Conservation (phyloP, 2,113 vertebrate species). For the Silurus glanis region DNA sequence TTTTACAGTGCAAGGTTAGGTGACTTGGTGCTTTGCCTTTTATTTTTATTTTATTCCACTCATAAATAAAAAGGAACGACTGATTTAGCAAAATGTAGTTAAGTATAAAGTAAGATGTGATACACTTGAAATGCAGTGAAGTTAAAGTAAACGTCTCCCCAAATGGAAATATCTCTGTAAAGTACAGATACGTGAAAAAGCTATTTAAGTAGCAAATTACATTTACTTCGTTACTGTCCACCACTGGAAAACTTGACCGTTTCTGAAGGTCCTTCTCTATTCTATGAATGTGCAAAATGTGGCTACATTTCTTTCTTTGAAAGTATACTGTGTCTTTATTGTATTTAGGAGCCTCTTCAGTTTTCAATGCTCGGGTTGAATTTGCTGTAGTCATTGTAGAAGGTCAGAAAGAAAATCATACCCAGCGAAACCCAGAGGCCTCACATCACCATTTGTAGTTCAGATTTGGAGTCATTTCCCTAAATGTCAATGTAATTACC, state of each 20-base stretch:
- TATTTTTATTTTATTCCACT: too few relatives aligned
- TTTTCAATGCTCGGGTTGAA: background rate
- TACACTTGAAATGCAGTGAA: too few relatives aligned
- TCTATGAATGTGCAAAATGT: background rate
- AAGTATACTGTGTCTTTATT: background rate
- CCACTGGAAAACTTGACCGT: background rate
- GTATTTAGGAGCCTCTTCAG: background rate
- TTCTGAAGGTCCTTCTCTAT: background rate
- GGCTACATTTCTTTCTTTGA: background rate
- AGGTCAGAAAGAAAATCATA: conserved; percentile 15
- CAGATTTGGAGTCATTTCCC: conserved; percentile 38
- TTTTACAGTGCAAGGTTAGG: background rate
- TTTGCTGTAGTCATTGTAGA: background rate
- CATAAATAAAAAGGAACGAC: too few relatives aligned
- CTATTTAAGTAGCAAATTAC: too few relatives aligned
- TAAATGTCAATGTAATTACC: conserved; percentile 52
- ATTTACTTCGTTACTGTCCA: too few relatives aligned
- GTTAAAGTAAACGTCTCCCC: too few relatives aligned
- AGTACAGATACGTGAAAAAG: too few relatives aligned
- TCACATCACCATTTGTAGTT: conserved; percentile 36
- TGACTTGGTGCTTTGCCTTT: background rate
- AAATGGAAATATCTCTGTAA: too few relatives aligned
- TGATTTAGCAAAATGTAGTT: too few relatives aligned
- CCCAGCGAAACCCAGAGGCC: background rate
- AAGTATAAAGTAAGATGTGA: too few relatives aligned